Evolutionary conservation across 1,140 invertebrate genomes (phyloP).

Genomic region (Xylocopa sonorina): DNA sequence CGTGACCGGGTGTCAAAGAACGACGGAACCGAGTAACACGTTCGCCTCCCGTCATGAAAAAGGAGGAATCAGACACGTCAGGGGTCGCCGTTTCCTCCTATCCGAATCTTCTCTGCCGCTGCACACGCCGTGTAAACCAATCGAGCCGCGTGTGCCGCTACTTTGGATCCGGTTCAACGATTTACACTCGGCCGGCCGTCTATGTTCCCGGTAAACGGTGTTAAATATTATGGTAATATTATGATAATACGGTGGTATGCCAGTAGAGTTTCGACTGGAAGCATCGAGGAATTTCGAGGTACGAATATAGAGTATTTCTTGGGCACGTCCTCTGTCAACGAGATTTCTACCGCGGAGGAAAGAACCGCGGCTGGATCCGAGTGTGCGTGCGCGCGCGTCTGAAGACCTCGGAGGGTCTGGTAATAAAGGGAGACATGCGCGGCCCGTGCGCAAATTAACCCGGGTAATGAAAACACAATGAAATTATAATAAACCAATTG

Average conservation of each 20-base stretch:
- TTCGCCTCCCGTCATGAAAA: constrained; percentile 31
- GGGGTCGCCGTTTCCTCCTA: constrained; percentile 48
- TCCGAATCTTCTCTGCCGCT: constrained; percentile 41
- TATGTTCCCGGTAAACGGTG: too few relatives aligned
- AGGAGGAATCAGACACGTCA: constrained; percentile 57
- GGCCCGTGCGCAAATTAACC: constrained; percentile 77
- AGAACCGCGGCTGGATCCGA: constrained; percentile 62
- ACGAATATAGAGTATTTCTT: too few relatives aligned
- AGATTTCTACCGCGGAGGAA: constrained; percentile 28
- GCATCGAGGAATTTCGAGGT: neutral
- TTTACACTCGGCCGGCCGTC: too few relatives aligned
- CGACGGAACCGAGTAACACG: constrained; percentile 53
- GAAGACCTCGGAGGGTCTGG: constrained; percentile 72
- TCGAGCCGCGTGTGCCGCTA: constrained; percentile 28
- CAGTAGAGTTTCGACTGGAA: neutral
- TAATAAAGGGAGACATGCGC: constrained; percentile 75
- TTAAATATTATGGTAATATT: too few relatives aligned
- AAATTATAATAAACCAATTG: constrained; percentile 83
- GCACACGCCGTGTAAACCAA: constrained; percentile 45
- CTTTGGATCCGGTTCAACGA: constrained; percentile 43
- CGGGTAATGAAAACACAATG: constrained; percentile 81
- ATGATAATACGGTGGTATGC: too few relatives aligned
- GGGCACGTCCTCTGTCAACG: neutral
- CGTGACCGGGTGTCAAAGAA: constrained; percentile 57
- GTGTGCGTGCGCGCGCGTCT: constrained; percentile 58